Conservation (phyloP, 2,888 invertebrate genomes). For the Portevinia maculata region DNA sequence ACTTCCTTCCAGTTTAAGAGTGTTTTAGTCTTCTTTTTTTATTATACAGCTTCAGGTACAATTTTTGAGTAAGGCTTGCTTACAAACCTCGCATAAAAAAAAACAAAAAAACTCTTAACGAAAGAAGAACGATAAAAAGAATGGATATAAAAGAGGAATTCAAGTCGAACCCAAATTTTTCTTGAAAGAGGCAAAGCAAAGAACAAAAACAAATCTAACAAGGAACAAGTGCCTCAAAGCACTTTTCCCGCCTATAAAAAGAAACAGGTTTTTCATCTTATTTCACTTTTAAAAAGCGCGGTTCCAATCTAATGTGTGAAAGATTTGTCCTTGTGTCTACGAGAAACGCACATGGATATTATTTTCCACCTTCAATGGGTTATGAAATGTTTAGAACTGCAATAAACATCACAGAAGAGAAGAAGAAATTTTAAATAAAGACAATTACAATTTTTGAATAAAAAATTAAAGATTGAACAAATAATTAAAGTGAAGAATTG, state of each 20-base stretch:
- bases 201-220: constrained; percentile 30
- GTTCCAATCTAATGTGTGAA: constrained; percentile 20
- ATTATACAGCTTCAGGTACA: constrained; percentile 35
- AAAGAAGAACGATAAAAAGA: constrained; percentile 9
- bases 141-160: constrained; percentile 17
- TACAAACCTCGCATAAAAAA: constrained; percentile 29
- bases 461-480: neutral
- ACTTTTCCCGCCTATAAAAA: constrained; percentile 15
- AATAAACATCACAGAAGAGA: constrained; percentile 42
- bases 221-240: neutral
- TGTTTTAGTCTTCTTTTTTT: constrained; percentile 9
- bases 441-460: constrained; percentile 9
- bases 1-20: constrained; percentile 54
- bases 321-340: too few species aligned
- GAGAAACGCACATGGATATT: constrained; percentile 15
- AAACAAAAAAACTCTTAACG: neutral
- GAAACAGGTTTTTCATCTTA: constrained; percentile 31
- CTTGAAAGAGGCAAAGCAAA: constrained; percentile 3
- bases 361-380: constrained; percentile 27
- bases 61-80: constrained; percentile 17
- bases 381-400: constrained; percentile 62
- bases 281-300: constrained; percentile 34
- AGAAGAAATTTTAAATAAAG: constrained; percentile 37
- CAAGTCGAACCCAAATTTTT: constrained; percentile 27
- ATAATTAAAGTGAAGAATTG: constrained; percentile 39